phyloP scores from a whole-genome alignment of 2,888 invertebrate species.

The Ichneumoninae sp. region DNA sequence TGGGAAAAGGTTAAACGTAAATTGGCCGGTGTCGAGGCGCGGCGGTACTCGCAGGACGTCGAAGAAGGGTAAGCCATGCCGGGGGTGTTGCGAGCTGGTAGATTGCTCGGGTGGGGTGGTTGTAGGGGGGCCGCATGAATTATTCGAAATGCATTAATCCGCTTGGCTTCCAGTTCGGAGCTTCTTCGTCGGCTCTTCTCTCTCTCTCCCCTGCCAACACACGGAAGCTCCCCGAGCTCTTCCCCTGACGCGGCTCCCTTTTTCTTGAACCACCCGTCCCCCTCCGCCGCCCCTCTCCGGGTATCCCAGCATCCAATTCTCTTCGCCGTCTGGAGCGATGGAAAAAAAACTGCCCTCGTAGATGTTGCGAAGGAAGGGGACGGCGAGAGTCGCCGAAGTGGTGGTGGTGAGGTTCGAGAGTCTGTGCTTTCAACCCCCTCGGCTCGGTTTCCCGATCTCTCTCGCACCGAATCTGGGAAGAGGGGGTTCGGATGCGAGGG shows the following conservation, averaged over 20 bases:
- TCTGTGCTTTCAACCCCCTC: slow-evolving; percentile 42
- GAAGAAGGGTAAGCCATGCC: not conserved
- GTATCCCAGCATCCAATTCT: not conserved
- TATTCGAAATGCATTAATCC: slow-evolving; percentile 79
- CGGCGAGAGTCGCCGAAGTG: not conserved
- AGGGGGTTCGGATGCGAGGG: slow-evolving; percentile 73
- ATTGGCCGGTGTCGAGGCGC: slow-evolving; percentile 65
- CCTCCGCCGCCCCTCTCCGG: not conserved
- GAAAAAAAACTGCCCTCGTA: slow-evolving; percentile 22
- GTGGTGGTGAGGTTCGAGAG: slow-evolving; percentile 25
- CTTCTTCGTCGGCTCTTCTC: slow-evolving; percentile 51
- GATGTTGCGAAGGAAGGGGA: slow-evolving; percentile 26
- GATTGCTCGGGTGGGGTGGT: slow-evolving; percentile 46
- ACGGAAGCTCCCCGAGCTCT: not conserved
- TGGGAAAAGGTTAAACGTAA: slow-evolving; percentile 59
- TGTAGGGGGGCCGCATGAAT: slow-evolving; percentile 71
- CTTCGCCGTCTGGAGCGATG: slow-evolving; percentile 8
- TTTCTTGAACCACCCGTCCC: not conserved
- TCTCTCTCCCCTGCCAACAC: slow-evolving; percentile 9
- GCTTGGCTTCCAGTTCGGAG: slow-evolving; percentile 72
- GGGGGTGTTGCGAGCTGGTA: slow-evolving; percentile 13
- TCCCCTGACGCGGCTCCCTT: not conserved
- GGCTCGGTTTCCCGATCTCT: slow-evolving; percentile 31
- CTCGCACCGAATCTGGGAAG: slow-evolving; percentile 49
- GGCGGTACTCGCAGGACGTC: not conserved